Percentiles rank a stretch among this genome's conserved stretches.
Evolutionary conservation across 2,113 vertebrate species (phyloP).

Genomic region (Hassar affinis): DNA sequence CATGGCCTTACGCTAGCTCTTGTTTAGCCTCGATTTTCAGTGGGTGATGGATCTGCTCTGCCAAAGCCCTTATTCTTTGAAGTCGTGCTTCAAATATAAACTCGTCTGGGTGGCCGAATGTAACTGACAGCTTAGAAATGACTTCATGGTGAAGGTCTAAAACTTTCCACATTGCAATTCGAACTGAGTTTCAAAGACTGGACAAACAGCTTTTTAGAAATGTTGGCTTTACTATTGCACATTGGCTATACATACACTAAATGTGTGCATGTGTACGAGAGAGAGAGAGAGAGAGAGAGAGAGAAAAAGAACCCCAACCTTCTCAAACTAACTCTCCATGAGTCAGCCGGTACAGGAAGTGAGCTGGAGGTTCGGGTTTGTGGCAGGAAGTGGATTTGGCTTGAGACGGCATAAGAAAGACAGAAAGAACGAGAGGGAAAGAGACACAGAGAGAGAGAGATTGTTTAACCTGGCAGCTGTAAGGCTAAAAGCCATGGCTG

Average conservation of each 20-base stretch:
- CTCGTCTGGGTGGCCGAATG: neutral
- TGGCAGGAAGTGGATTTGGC: conserved; percentile 55
- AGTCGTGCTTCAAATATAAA: conserved; percentile 9
- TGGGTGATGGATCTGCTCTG: neutral
- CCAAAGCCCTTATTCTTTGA: conserved; percentile 11
- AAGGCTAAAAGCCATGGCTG: conserved; percentile 20
- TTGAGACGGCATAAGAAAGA: conserved; percentile 10
- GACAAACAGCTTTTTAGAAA: conserved; percentile 4
- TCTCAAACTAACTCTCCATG: conserved; percentile 26
- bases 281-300: neutral
- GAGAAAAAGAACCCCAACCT: conserved; percentile 11
- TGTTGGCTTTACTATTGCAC: neutral
- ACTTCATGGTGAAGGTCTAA: conserved; percentile 7
- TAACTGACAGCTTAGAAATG: neutral
- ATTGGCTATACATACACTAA: neutral
- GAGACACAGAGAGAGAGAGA: conserved; percentile 25
- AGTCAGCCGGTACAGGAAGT: conserved; percentile 51
- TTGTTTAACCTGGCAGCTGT: conserved; percentile 39
- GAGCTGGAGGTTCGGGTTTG: conserved; percentile 35
- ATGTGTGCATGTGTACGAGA: no score
- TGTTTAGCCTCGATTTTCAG: neutral
- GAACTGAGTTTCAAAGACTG: neutral
- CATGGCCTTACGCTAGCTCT: neutral
- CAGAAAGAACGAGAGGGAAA: conserved; percentile 19
- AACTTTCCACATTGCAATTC: conserved; percentile 11